Conservation (phyloP, 2,797 vertebrate genomes). For the Dryobates pubescens region DNA sequence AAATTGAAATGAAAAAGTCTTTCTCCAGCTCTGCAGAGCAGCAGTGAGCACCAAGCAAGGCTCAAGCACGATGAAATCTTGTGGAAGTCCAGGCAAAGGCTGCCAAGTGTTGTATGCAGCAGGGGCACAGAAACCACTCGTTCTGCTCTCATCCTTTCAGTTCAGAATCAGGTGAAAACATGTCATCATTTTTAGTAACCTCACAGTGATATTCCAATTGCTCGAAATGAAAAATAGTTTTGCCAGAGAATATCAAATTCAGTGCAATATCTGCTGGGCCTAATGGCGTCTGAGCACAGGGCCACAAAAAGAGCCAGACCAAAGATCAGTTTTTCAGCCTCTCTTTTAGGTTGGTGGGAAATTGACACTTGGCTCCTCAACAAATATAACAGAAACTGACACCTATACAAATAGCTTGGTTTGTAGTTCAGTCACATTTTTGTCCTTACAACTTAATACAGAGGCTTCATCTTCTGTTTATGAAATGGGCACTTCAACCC, state of each 20-base stretch:
- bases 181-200: not conserved
- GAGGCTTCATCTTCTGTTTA: not conserved
- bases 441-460: not conserved
- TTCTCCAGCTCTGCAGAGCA: not conserved
- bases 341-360: not conserved
- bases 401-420: not conserved
- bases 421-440: not conserved
- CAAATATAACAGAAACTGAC: not conserved
- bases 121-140: not conserved
- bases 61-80: not conserved
- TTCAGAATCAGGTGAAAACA: not conserved
- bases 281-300: not conserved
- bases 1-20: not conserved
- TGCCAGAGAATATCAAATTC: slow-evolving; percentile 31
- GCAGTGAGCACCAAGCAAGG: not conserved
- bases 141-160: not conserved
- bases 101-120: not conserved
- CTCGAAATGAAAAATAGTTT: slow-evolving; percentile 46
- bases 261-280: not conserved
- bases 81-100: not conserved
- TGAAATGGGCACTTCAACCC: not conserved
- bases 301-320: not conserved
- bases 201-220: not conserved
- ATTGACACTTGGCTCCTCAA: not conserved
- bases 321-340: not conserved